Conservation (phyloP, 2,113 vertebrate genomes). For the Struthidea cinerea region DNA sequence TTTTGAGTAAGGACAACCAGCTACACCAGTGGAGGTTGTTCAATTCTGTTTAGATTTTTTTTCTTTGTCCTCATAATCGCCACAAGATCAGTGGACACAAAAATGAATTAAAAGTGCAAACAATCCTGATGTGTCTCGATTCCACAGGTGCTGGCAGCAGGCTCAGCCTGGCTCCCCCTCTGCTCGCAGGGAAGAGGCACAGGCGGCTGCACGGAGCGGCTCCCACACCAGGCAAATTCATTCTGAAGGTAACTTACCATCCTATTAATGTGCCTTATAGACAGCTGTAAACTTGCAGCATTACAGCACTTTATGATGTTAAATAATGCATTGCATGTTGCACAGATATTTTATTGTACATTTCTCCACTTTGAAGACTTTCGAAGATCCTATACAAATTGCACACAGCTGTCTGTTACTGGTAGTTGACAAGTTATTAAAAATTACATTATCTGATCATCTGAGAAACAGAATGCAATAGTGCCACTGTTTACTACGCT, state of each 20-base stretch:
- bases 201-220: accelerated
- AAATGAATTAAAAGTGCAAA: not conserved
- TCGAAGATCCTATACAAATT: not conserved
- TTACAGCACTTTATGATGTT: conserved; percentile 22
- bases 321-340: conserved; percentile 18
- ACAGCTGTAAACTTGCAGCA: conserved; percentile 13
- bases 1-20: conserved; percentile 4
- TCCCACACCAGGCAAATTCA: not conserved
- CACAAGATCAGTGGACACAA: not conserved
- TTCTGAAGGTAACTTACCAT: not conserved
- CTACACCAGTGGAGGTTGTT: not conserved
- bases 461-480: not conserved
- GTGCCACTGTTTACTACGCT: not conserved
- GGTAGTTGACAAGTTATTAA: conserved; percentile 39
- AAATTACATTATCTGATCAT: conserved; percentile 42
- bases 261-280: not conserved
- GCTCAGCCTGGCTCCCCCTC: not conserved
- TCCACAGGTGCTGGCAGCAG: not conserved
- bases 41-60: not conserved
- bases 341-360: conserved; percentile 26
- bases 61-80: not conserved
- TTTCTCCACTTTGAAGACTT: conserved; percentile 36
- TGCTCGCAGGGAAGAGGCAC: not conserved
- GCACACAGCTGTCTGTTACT: conserved; percentile 5
- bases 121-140: not conserved